Conservation (phyloP, 2,797 vertebrate species). For the Hirundo rustica region DNA sequence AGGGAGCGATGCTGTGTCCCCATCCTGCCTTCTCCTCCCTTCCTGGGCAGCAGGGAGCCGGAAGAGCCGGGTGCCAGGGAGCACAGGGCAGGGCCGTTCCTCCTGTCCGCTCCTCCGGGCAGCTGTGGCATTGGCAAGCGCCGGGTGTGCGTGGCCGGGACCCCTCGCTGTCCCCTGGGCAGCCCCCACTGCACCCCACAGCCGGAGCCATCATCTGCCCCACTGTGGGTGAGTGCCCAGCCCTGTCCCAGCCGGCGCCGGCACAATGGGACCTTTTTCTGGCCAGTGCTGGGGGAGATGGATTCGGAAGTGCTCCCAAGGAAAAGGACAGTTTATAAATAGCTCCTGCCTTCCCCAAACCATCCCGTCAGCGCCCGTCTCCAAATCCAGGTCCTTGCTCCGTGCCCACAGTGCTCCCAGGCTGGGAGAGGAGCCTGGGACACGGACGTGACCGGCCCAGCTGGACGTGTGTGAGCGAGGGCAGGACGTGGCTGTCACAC, state of each 20-base stretch:
- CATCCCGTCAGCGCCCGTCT: fast-evolving
- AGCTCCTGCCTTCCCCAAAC: neutral
- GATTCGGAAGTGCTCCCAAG: neutral
- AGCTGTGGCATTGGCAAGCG: fast-evolving
- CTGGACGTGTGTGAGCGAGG: fast-evolving
- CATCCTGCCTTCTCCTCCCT: neutral
- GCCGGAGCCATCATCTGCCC: neutral
- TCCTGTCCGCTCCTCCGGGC: fast-evolving
- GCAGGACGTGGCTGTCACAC: neutral
- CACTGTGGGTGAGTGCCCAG: neutral
- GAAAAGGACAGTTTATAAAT: neutral
- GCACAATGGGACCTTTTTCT: constrained; percentile 48
- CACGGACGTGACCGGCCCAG: fast-evolving
- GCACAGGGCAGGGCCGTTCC: fast-evolving
- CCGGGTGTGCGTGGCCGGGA: fast-evolving
- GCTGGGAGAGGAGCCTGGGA: neutral
- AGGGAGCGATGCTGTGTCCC: neutral
- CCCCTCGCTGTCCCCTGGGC: neutral
- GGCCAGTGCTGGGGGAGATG: neutral
- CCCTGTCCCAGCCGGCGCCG: neutral
- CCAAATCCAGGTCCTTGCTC: neutral
- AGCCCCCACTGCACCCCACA: neutral
- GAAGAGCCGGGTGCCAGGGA: neutral
- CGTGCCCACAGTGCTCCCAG: fast-evolving
- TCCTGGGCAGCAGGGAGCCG: fast-evolving